Evolutionary conservation across 2,888 invertebrate genomes (phyloP).

Genomic region (Isoperla grammatica): DNA sequence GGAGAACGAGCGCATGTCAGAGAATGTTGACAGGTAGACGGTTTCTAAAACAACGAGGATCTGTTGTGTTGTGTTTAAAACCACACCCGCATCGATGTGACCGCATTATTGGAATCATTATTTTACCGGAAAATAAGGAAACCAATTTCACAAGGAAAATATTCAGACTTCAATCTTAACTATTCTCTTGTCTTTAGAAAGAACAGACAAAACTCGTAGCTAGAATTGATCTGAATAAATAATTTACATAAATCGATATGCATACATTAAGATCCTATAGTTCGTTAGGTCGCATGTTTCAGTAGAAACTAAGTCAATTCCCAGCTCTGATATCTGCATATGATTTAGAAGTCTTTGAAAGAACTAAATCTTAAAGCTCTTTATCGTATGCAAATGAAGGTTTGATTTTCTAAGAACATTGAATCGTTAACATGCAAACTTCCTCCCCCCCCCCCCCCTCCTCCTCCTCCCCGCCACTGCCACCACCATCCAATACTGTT

Average conservation of each 20-base stretch:
- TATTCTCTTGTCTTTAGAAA: background rate
- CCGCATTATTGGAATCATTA: too few relatives aligned
- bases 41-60: too few relatives aligned
- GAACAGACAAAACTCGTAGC: background rate
- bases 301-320: background rate
- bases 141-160: too few relatives aligned
- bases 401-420: slow-evolving; percentile 15
- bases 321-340: slow-evolving; percentile 7
- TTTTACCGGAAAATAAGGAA: too few relatives aligned
- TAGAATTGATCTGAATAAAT: background rate
- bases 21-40: too few relatives aligned
- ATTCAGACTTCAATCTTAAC: too few relatives aligned
- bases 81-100: too few relatives aligned
- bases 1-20: too few relatives aligned
- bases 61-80: too few relatives aligned
- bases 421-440: slow-evolving; percentile 17
- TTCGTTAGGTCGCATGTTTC: slow-evolving; percentile 1
- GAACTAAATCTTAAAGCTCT: slow-evolving; percentile 16
- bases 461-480: background rate
- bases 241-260: slow-evolving; percentile 11
- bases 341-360: slow-evolving; percentile 15
- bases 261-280: slow-evolving; percentile 9
- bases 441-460: background rate
- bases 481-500: background rate
- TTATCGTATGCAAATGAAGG: slow-evolving; percentile 16